phyloP scores from a whole-genome alignment of 2,888 invertebrate genomes.

The Disparrhopalites patrizii region DNA sequence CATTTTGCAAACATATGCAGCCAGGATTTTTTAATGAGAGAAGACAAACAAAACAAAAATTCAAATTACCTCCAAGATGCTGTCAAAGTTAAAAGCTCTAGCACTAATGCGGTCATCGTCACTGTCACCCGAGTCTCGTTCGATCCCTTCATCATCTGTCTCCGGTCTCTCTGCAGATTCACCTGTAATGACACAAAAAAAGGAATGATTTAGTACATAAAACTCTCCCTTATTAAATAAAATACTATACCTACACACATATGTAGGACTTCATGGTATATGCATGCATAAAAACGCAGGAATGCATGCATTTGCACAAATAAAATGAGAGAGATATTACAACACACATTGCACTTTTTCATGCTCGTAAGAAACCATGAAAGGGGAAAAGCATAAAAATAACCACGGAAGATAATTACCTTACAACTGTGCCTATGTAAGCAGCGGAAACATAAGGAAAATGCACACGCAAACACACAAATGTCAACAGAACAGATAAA shows the following conservation, averaged over 20 bases:
- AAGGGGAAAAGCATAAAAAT: background rate
- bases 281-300: too few relatives aligned
- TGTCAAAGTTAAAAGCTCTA: constrained; percentile 45
- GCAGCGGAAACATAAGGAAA: background rate
- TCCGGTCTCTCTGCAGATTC: constrained; percentile 56
- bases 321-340: constrained; percentile 17
- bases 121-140: constrained; percentile 73
- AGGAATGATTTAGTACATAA: too few relatives aligned
- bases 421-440: background rate
- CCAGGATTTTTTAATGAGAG: too few relatives aligned
- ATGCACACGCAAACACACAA: background rate
- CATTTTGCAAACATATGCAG: too few relatives aligned
- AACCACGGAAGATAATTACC: background rate
- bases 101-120: constrained; percentile 53
- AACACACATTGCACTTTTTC: constrained; percentile 15
- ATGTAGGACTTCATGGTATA: too few relatives aligned
- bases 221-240: too few relatives aligned
- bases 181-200: too few relatives aligned
- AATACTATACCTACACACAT: too few relatives aligned
- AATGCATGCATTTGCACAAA: too few relatives aligned
- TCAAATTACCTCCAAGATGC: constrained; percentile 41
- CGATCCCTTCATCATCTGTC: constrained; percentile 84
- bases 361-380: background rate
- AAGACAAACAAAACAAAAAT: background rate
- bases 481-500: too few relatives aligned